These are phyloP conservation scores for Xylota segnis DNA, from an alignment of 2,888 invertebrate species.

Conservation along the genomic window DNA sequence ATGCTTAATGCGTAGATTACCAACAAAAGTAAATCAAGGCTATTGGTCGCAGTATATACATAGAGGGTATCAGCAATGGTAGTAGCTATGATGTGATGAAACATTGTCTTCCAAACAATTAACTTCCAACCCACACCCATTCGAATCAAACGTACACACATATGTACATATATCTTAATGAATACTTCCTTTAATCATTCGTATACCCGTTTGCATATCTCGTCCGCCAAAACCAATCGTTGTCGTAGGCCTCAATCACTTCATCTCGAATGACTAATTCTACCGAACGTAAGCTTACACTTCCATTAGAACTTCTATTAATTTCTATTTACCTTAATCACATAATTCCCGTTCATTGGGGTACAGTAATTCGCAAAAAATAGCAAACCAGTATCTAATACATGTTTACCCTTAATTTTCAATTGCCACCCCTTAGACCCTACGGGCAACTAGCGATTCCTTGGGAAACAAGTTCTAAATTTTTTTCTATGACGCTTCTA, in stretches of 20 bases:
- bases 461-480: not conserved
- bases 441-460: not conserved
- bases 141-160: not conserved
- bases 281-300: not conserved
- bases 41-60: too few relatives aligned
- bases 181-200: not conserved
- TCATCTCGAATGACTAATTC: conserved; percentile 3
- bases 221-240: not conserved
- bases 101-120: not conserved
- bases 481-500: not conserved
- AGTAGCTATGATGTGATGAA: not conserved
- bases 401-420: conserved; percentile 5
- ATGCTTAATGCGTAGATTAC: too few relatives aligned
- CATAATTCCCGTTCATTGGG: not conserved
- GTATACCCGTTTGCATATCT: not conserved
- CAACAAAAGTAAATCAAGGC: too few relatives aligned
- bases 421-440: not conserved
- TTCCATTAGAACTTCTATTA: not conserved
- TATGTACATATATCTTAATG: not conserved
- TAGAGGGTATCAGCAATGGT: too few relatives aligned
- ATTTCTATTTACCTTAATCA: not conserved
- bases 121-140: not conserved
- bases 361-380: not conserved
- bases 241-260: conserved; percentile 2
- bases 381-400: not conserved